These are phyloP conservation scores for Emmelina monodactyla DNA, from an alignment of 2,888 invertebrate genomes.

Conservation along the genomic window DNA sequence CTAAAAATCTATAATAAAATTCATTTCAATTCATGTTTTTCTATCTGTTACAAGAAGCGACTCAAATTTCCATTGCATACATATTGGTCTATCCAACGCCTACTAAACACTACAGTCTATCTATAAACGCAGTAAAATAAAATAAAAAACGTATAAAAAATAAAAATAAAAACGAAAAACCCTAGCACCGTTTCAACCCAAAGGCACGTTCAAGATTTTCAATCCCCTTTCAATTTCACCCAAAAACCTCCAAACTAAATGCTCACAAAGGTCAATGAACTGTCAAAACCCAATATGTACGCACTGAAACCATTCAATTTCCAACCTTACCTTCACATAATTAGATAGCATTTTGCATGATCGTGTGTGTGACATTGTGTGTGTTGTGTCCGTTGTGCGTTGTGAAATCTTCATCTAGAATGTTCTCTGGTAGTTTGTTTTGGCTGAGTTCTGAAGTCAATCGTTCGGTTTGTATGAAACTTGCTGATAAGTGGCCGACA, in stretches of 20 bases:
- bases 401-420: constrained; percentile 44
- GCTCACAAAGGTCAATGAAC: no score
- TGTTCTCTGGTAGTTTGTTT: constrained; percentile 25
- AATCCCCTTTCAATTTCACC: no score
- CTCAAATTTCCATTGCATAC: constrained; percentile 35
- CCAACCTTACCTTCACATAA: neutral
- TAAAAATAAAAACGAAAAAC: no score
- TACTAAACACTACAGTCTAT: neutral
- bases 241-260: no score
- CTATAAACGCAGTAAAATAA: no score
- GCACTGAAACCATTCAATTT: neutral
- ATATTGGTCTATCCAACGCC: constrained; percentile 40
- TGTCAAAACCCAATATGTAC: constrained; percentile 2
- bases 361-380: no score
- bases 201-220: no score
- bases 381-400: constrained; percentile 51
- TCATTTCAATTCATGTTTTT: neutral
- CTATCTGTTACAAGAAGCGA: constrained; percentile 5
- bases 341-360: constrained; percentile 56
- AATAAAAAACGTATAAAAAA: no score
- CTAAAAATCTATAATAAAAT: constrained; percentile 3
- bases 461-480: constrained; percentile 47
- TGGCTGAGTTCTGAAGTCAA: constrained; percentile 26
- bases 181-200: no score
- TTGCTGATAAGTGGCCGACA: constrained; percentile 40